These are phyloP conservation scores for Pholis gunnellus DNA, from an alignment of 2,113 vertebrate genomes.

Conservation along the genomic window DNA sequence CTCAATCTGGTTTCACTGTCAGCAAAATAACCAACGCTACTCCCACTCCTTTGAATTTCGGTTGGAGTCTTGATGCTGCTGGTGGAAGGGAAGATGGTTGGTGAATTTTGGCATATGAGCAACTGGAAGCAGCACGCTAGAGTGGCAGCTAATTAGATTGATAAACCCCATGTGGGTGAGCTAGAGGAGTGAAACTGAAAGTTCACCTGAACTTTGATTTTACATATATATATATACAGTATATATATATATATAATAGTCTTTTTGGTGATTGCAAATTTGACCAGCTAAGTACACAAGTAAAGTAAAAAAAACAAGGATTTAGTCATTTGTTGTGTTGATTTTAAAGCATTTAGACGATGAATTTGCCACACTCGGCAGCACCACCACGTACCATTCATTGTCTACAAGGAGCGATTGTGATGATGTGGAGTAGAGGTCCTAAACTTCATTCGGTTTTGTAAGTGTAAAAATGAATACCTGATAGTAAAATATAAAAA, in stretches of 20 bases:
- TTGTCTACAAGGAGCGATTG: neutral
- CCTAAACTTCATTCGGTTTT: slow-evolving; percentile 7
- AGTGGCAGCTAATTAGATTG: slow-evolving; percentile 40
- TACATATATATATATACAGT: too few relatives aligned
- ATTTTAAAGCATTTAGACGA: too few relatives aligned
- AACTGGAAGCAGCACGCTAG: slow-evolving; percentile 30
- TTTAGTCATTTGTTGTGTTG: too few relatives aligned
- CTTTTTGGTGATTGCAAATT: neutral
- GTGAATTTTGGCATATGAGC: slow-evolving; percentile 8
- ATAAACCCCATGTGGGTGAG: slow-evolving; percentile 1
- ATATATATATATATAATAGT: too few relatives aligned
- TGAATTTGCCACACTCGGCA: too few relatives aligned
- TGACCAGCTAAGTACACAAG: neutral
- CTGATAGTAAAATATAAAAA: neutral
- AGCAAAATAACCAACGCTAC: slow-evolving; percentile 29
- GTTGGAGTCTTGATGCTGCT: neutral
- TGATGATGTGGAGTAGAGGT: neutral
- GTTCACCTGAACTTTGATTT: neutral
- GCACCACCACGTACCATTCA: neutral
- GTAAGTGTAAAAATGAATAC: neutral
- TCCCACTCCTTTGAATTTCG: slow-evolving; percentile 2
- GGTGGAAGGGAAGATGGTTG: neutral
- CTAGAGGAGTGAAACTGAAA: slow-evolving; percentile 3
- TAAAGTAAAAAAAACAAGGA: too few relatives aligned
- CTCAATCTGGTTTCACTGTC: slow-evolving; percentile 32